phyloP scores from a whole-genome alignment of 30 jellyfish, hydroid and myxozoan species.

The Chrysaora quinquecirrha region DNA sequence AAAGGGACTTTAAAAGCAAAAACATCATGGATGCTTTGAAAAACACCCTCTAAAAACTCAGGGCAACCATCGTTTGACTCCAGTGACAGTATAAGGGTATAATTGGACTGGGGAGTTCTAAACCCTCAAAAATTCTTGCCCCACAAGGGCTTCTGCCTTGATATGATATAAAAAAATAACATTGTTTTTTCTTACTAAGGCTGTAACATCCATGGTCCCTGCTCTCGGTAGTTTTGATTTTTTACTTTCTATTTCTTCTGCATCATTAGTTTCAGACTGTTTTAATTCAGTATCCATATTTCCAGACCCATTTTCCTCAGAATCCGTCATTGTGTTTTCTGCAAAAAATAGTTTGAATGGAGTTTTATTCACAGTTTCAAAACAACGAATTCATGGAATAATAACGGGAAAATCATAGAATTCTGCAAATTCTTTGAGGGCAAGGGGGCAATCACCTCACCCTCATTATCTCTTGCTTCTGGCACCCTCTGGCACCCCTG shows the following conservation, averaged over 20 bases:
- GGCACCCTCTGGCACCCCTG: too few relatives aligned
- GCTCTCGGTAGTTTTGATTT: slow-evolving; percentile 17
- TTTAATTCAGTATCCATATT: not conserved
- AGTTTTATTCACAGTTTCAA: not conserved
- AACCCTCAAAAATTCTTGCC: too few relatives aligned
- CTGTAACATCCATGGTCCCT: slow-evolving; percentile 39
- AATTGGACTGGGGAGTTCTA: too few relatives aligned
- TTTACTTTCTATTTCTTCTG: not conserved
- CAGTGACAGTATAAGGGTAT: too few relatives aligned
- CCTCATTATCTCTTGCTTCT: too few relatives aligned
- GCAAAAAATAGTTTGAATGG: not conserved
- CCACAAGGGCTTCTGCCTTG: too few relatives aligned
- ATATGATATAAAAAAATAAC: too few relatives aligned
- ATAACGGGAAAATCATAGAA: not conserved
- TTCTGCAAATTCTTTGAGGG: not conserved
- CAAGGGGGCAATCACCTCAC: not conserved
- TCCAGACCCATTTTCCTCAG: not conserved
- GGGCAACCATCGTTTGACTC: too few relatives aligned
- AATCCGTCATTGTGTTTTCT: not conserved
- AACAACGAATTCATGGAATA: not conserved
- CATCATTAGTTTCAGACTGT: not conserved
- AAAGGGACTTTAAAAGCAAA: not conserved
- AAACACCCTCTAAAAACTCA: not conserved
- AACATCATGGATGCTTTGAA: not conserved
- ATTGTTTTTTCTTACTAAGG: too few relatives aligned